Evolutionary conservation across 2,113 vertebrate genomes (phyloP), one percentile per base, ranked within the genome.

Genomic region (Beaufortia kweichowensis): DNA sequence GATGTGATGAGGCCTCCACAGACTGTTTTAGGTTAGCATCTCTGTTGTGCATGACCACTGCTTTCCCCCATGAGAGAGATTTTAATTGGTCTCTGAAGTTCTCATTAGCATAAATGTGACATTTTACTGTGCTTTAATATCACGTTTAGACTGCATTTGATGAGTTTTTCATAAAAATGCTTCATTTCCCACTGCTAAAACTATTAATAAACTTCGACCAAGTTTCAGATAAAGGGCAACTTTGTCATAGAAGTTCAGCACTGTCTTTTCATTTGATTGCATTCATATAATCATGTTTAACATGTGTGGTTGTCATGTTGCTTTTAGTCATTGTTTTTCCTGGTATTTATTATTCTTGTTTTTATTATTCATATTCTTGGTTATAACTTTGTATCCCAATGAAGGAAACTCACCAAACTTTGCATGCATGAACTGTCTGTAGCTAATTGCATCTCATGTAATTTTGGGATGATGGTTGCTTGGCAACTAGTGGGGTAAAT

Each of bases 21-120:
- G 48, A 24, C 8, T 41, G 6, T 57, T 57, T 39, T 11, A 53
- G 15, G 7, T 19, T 21, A 71, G 53, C 53, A 41, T 57, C 15
- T 41, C 33, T 57, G 11, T 41, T 71, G 33, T 39, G 23, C 21
- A 56, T 23, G 68, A 26, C 15, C 68, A 41, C 21, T 23, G 15
- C 15, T 71, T 71, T 57, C 4, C 53, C 68, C 55, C 68, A 56
- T 19, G 68, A 71, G 68, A 71, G 8, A 10, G 2, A 56, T 71
- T 41, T 71, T 71, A 57, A 71, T 71, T 71, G 68, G 68, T 57
- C 68, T 57, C 53, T 57, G 68, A 71, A 71, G 68, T 71, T 57
- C 68, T 71, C 53, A 71, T 71, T 71, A 59, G n/a, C 21, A 71
- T 57, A 71, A 41, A 41, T 71, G 23, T 57, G 53, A 17, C 68